These are phyloP conservation scores for Tautogolabrus adspersus DNA, from an alignment of 2,113 vertebrate genomes.

Conservation along the genomic window DNA sequence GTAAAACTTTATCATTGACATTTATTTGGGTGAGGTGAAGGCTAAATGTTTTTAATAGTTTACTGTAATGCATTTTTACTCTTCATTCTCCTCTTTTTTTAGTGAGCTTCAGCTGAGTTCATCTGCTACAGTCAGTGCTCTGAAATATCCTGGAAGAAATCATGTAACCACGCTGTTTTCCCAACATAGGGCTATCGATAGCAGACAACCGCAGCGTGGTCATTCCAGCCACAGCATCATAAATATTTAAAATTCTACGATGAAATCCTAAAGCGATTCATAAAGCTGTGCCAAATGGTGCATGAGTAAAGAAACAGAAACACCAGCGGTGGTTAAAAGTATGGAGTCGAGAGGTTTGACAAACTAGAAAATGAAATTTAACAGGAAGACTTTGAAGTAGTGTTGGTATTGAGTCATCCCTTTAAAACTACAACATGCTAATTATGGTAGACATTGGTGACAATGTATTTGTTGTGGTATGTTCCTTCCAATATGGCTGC, in stretches of 20 bases:
- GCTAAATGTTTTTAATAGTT: neutral
- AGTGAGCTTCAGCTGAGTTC: neutral
- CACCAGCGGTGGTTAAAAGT: constrained; percentile 9
- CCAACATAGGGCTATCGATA: constrained; percentile 17
- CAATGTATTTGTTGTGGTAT: too few relatives aligned
- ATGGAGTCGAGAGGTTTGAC: neutral
- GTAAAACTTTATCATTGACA: constrained; percentile 10
- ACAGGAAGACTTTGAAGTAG: neutral
- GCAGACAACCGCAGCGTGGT: constrained; percentile 8
- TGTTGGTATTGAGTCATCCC: neutral
- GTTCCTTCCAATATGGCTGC: neutral
- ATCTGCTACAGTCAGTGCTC: neutral
- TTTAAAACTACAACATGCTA: neutral
- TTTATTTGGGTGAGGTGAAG: neutral
- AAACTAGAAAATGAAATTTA: neutral
- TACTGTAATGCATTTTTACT: neutral
- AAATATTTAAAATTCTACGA: constrained; percentile 70
- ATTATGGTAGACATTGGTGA: neutral
- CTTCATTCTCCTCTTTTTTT: constrained; percentile 17
- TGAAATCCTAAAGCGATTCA: constrained; percentile 60
- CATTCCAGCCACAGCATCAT: constrained; percentile 42
- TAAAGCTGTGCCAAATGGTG: constrained; percentile 44
- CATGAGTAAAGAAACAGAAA: constrained; percentile 10
- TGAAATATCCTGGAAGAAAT: constrained; percentile 7
- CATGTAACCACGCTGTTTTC: constrained; percentile 1